These are phyloP conservation scores for Spilogale gracilis DNA, from an alignment of 2,113 vertebrate species.

Conservation along the genomic window DNA sequence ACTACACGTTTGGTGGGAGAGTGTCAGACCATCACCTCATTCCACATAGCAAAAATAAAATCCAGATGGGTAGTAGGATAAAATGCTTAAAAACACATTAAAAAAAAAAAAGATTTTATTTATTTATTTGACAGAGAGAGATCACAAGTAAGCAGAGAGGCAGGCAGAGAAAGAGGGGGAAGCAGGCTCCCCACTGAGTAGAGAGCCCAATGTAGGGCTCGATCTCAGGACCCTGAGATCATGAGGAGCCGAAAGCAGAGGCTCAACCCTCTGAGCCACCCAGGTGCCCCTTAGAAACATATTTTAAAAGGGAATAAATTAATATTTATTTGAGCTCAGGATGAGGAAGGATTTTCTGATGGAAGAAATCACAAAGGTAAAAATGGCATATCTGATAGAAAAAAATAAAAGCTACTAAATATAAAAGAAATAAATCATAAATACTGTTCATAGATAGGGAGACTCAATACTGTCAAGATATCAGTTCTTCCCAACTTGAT, in stretches of 20 bases:
- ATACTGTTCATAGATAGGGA: conserved; percentile 14
- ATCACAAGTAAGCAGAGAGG: no score
- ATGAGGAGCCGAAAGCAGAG: no score
- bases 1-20: neutral
- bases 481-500: neutral
- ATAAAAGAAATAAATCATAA: conserved; percentile 43
- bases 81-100: neutral
- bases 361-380: conserved; percentile 30
- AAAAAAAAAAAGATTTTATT: no score
- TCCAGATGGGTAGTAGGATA: conserved; percentile 19
- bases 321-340: neutral
- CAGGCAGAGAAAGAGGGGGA: no score
- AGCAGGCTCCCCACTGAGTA: no score
- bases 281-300: neutral
- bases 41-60: conserved; percentile 38
- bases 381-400: neutral
- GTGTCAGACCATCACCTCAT: neutral
- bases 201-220: no score
- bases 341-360: conserved; percentile 13
- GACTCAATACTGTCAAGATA: neutral
- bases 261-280: no score
- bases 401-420: conserved; percentile 37
- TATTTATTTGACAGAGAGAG: no score
- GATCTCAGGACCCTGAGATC: no score
- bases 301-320: conserved; percentile 43